Evolutionary conservation across 2,888 invertebrate species (phyloP).

Genomic region (Pachymerium ferrugineum): DNA sequence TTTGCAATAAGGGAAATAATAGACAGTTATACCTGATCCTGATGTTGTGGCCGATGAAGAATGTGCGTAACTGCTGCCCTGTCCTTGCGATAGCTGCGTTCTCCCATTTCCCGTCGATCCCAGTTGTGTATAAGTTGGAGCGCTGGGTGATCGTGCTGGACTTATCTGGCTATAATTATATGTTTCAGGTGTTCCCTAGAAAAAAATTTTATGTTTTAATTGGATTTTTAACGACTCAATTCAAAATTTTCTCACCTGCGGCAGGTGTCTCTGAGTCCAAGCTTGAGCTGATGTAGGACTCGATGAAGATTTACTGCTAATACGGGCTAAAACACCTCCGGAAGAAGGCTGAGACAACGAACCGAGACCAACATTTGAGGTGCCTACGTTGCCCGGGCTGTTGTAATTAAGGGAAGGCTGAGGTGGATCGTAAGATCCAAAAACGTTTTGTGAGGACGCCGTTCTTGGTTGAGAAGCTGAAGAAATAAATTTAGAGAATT

Average conservation of each 20-base stretch:
- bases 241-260: conserved; percentile 50
- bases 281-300: conserved; percentile 66
- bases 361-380: conserved; percentile 34
- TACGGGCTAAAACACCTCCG: conserved; percentile 55
- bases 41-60: conserved; percentile 32
- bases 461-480: conserved; percentile 54
- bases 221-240: neutral
- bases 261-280: conserved; percentile 55
- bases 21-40: conserved; percentile 28
- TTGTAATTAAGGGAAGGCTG: conserved; percentile 56
- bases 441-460: conserved; percentile 64
- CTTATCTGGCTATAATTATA: conserved; percentile 37
- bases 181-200: conserved; percentile 29
- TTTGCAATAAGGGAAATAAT: neutral
- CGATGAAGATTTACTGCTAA: conserved; percentile 62
- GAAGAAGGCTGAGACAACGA: conserved; percentile 39
- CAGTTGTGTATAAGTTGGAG: conserved; percentile 36
- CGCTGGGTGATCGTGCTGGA: conserved; percentile 36
- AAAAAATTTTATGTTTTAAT: neutral
- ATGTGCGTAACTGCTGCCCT: conserved; percentile 33
- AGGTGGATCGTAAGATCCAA: conserved; percentile 67
- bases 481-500: conserved; percentile 1
- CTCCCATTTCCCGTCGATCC: conserved; percentile 34
- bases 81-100: conserved; percentile 31
- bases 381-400: conserved; percentile 32